These are phyloP conservation scores for Drosophila parabipectinata DNA, from an alignment of 1,140 invertebrate species.

Conservation along the genomic window DNA sequence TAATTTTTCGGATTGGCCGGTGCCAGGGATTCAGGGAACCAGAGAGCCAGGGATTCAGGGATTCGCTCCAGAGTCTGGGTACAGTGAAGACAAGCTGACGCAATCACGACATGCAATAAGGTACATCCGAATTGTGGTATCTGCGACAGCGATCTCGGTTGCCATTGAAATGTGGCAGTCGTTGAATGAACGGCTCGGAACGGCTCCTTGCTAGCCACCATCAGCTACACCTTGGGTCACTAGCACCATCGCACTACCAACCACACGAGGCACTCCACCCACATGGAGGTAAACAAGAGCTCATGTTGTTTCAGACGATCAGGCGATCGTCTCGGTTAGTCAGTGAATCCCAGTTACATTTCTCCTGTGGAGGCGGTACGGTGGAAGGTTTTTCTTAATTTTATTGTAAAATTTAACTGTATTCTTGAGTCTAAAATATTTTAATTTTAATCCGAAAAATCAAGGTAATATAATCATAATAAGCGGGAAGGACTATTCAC, in stretches of 20 bases:
- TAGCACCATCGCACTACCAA: constrained; percentile 8
- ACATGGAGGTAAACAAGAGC: constrained; percentile 66
- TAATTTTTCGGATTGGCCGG: constrained; percentile 55
- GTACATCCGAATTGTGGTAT: constrained; percentile 74
- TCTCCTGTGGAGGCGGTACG: constrained; percentile 39
- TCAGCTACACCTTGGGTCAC: constrained; percentile 18
- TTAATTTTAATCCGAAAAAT: too few species aligned
- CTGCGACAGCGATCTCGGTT: constrained; percentile 62
- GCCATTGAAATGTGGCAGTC: constrained; percentile 59
- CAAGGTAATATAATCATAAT: too few species aligned
- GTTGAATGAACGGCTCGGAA: constrained; percentile 31
- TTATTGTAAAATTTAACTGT: neutral
- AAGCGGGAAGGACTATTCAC: neutral
- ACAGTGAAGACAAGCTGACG: constrained; percentile 68
- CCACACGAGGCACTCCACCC: constrained; percentile 51
- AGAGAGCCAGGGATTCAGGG: constrained; percentile 1
- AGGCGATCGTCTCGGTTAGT: constrained; percentile 41
- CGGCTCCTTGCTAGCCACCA: constrained; percentile 24
- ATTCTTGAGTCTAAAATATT: neutral
- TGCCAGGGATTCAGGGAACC: neutral
- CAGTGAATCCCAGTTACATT: constrained; percentile 35
- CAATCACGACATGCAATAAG: constrained; percentile 79
- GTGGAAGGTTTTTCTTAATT: constrained; percentile 21
- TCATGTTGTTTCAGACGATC: constrained; percentile 67
- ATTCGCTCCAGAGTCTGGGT: constrained; percentile 33